Evolutionary conservation across 2,113 vertebrate genomes (phyloP), one percentile per base, ranked within the genome.

Genomic region (Proterorhinus semilunaris): DNA sequence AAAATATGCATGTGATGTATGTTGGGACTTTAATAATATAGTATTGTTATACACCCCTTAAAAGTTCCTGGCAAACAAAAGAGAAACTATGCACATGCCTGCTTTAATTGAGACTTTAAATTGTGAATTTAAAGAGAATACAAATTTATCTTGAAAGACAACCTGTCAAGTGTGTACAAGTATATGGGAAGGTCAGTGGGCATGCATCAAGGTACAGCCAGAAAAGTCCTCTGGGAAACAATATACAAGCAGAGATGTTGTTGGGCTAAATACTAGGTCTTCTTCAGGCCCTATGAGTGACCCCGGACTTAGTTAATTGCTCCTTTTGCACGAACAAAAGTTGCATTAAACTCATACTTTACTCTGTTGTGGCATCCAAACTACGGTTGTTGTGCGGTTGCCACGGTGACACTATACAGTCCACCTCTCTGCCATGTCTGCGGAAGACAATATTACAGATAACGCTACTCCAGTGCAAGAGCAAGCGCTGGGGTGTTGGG

Each of bases 371-470:
- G 80, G 71, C 71, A 72, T 79, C 81, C 74, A 85, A 86, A 85
- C 74, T 81, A 74, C 79, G 73, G 79, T 85, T 90, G 73, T 72
- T 88, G 58, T 61, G 13, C 42, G 6, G 90, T 91, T 91, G 86
- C 89, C 87, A 91, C 83, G 82, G 88, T 84, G 83, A 91, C 90
- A 80, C 77, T 81, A 81, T 82, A 85, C 76, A 79, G 79, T 21
- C 21, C 21, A 21, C 21, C 21, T 21, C 21, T 85, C 78, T 75
- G 68, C 80, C 74, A 63, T 66, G 71, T 83, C 80, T 79, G 68
- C 27, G 0, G 72, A 81, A 75, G 72, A 90, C 85, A 89, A 86
- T 89, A 71, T 84, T 82, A 74, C 66, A 59, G 74, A 65, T 77
- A 79, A 73, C 66, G 66, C 82, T 83, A 63, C 71, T 79, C 62